Base-by-base conservation (phyloP, 2,113 vertebrate genomes). In the Amphiprion ocellaris region DNA sequence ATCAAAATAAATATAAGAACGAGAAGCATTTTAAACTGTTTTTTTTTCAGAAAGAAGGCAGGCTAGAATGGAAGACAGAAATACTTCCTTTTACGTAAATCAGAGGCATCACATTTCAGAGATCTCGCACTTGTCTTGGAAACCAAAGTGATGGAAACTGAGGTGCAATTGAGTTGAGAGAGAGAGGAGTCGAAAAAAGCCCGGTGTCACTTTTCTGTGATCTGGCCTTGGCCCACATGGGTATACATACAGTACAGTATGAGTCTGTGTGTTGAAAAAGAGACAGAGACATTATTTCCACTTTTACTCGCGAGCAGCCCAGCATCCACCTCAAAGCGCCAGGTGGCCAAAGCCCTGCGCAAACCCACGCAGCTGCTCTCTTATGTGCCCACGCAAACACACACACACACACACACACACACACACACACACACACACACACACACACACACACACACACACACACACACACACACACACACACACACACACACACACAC, bases 341-440 rank as follows among this genome's bases (percentile, higher is more conserved):
- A 93, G 93, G 90, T 93, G 93, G 91, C 87, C 91, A 89, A 86
- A 92, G 82, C 91, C 88, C 88, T 85, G 80, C 67, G 70, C 90
- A 91, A 89, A 91, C 88, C 92, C 90, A 91, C 91, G 85, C 91
- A 89, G 84, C 89, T 91, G 93, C 89, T 90, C 92, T 89, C 87
- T 81, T 66, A 62, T 79, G 75, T 75, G 86, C 91, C 88, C 91
- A 92, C 89, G 87, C 91, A 93, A 89, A 91, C 82, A 83, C 81
- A 79, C 79, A 75, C 62, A 70, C 69, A 72, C 72, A 76, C 80
- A 60, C 64, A 47, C 39, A 63, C 53, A 60, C 78, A 66, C 59
- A 54, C 69, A 61, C 76, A 71, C 81, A 84, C 77, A 84, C 77
- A 26, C 26, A 26, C 3, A 3, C 26, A 26, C 26, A 26, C 26